A percentile compares a stretch with the other conserved stretches of the same genome.
These are phyloP conservation scores for Hipposideros armiger DNA, from an alignment of 2,113 vertebrate species.

Conservation along the genomic window DNA sequence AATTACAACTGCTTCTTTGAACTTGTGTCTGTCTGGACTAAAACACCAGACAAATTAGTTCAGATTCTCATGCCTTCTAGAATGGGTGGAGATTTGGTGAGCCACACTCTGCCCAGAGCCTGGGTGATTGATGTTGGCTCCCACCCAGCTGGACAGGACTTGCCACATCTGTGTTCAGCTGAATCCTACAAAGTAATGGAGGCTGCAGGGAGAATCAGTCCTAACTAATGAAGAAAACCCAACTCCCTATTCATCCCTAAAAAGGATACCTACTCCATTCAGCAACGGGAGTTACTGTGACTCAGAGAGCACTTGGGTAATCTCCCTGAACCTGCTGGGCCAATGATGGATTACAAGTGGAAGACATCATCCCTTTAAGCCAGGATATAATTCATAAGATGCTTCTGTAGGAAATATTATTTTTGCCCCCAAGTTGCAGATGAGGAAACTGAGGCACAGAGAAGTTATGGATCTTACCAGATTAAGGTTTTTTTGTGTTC, in stretches of 20 bases:
- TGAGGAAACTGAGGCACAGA: neutral
- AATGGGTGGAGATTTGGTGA: neutral
- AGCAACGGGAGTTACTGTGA: neutral
- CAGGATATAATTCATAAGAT: neutral
- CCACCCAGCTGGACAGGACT: neutral
- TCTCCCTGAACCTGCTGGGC: neutral
- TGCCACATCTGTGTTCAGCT: neutral
- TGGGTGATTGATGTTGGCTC: neutral
- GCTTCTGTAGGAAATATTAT: neutral
- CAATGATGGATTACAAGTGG: neutral
- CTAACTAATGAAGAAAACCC: neutral
- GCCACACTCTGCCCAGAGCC: neutral
- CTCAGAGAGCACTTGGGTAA: neutral
- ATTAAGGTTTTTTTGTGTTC: neutral
- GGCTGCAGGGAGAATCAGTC: neutral
- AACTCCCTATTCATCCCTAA: neutral
- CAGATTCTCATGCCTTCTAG: neutral
- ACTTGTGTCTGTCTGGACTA: neutral
- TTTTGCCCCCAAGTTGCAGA: neutral
- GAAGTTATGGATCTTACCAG: neutral
- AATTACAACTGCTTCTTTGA: neutral
- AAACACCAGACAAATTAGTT: neutral
- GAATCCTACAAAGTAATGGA: neutral
- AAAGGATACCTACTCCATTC: neutral
- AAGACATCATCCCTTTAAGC: neutral